Evolutionary conservation across 2,113 vertebrate genomes (phyloP), one percentile per base, ranked within the genome.

Genomic region (Hippopotamus amphibius): DNA sequence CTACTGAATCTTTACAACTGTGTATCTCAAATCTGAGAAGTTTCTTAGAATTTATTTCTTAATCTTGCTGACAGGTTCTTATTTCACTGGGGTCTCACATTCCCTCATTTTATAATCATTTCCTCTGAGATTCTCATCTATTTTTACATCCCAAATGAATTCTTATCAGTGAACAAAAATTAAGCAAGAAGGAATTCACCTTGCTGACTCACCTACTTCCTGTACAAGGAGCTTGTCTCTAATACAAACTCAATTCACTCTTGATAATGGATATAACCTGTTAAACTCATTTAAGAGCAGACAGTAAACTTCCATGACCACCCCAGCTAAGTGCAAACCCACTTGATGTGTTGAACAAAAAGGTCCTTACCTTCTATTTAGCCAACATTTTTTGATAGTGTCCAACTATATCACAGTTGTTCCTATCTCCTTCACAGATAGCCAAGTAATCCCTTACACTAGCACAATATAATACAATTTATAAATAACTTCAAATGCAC

Each of bases 21-120:
- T n/a, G 57, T 93, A 43, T 71, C 43, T 74, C 63, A 76, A 93
- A 76, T 53, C 69, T 84, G 63, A 95, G 88, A 90, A 65, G 30
- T 77, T 97, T 66, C 81, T 96, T 83, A 55, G 84, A 80, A 92
- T 46, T 43, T 77, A 94, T 95, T 95, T 95, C 90, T 95, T 87
- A 85, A 76, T 88, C 50, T 95, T 95, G 19, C 37, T 88, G 48
- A 66, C 65, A 66, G 88, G 9, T 94, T 55, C n/a, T 92, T 96
- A 90, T 90, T 97, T 96, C 77, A 46, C 72, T 48, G 81, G 53
- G 65, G 80, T 81, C 53, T 84, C 85, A 81, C 43, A 90, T 81
- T 72, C n/a, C 4, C 28, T 88, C 46, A 66, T 90, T 63, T 96
- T 93, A 71, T 59, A 90, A 82, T 91, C 19, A 81, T 94, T 94